These are phyloP conservation scores for Anoplolepis gracilipes DNA, from an alignment of 1,140 invertebrate species.

Conservation along the genomic window DNA sequence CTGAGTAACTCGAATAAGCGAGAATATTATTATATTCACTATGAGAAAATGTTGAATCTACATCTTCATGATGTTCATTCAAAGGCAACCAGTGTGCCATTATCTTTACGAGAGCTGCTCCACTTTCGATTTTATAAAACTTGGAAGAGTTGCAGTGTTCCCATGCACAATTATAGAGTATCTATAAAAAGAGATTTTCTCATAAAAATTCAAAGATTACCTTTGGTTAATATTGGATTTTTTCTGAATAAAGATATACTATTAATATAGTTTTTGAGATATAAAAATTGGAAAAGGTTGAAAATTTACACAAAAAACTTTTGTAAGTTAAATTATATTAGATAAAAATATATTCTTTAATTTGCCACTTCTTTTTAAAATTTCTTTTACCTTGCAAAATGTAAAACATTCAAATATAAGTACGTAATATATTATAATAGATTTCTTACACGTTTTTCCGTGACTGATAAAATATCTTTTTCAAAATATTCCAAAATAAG, in stretches of 20 bases:
- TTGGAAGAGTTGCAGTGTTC: slow-evolving; percentile 85
- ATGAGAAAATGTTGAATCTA: background rate
- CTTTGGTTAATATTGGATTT: background rate
- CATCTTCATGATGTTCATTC: background rate
- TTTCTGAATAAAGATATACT: background rate
- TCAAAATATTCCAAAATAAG: slow-evolving; percentile 84
- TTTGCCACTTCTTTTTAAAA: background rate
- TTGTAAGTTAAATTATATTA: background rate
- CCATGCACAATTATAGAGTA: slow-evolving; percentile 80
- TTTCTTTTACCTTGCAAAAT: background rate
- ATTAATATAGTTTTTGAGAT: background rate
- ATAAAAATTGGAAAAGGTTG: background rate
- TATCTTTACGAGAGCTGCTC: slow-evolving; percentile 83
- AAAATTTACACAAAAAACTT: background rate
- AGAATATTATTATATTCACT: background rate
- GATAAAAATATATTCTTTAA: background rate
- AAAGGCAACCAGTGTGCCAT: slow-evolving; percentile 74
- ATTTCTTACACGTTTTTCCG: slow-evolving; percentile 74
- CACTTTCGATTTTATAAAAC: slow-evolving; percentile 87
- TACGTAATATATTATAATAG: background rate
- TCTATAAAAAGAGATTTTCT: slow-evolving; percentile 56
- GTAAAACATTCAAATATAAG: slow-evolving; percentile 2
- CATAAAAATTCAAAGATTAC: background rate
- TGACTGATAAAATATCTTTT: slow-evolving; percentile 55
- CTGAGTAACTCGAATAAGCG: slow-evolving; percentile 40